Evolutionary conservation across 2,888 invertebrate genomes (phyloP).

Genomic region (Sarcophaga rosellei): DNA sequence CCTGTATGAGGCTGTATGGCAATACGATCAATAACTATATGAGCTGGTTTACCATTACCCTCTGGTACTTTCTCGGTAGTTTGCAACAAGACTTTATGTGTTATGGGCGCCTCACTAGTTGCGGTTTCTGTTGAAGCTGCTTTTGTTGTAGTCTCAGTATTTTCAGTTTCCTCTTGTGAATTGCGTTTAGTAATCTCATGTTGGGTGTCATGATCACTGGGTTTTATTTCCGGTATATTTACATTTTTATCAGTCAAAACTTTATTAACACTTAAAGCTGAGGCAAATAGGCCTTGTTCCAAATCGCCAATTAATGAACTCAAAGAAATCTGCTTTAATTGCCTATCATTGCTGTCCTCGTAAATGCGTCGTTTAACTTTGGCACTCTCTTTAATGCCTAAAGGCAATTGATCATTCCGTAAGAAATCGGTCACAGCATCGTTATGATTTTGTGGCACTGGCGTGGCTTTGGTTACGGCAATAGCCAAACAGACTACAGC

Average conservation of each 20-base stretch:
- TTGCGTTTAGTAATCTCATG: conserved; percentile 60
- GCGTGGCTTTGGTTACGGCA: conserved; percentile 4
- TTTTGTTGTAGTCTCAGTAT: not conserved
- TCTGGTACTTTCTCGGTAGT: conserved; percentile 74
- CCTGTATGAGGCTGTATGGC: conserved; percentile 74
- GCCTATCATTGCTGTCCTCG: conserved; percentile 70
- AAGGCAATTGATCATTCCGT: conserved; percentile 56
- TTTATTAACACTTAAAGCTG: conserved; percentile 75
- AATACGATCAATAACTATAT: conserved; percentile 78
- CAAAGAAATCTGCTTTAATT: conserved; percentile 76
- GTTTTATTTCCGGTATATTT: conserved; percentile 69
- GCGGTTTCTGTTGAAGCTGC: conserved; percentile 6
- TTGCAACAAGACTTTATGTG: conserved; percentile 70
- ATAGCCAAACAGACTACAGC: conserved; percentile 41
- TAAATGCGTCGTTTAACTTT: conserved; percentile 74
- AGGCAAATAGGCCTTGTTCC: conserved; percentile 76
- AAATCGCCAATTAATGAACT: conserved; percentile 76
- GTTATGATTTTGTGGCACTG: conserved; percentile 37
- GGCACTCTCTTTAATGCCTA: conserved; percentile 49
- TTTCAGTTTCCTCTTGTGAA: conserved; percentile 14
- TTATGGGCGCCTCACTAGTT: not conserved
- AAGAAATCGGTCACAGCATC: conserved; percentile 71
- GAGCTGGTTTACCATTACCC: conserved; percentile 72
- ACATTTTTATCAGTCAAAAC: conserved; percentile 71
- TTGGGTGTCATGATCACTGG: conserved; percentile 28